phyloP scores from a whole-genome alignment of 2,888 invertebrate species.

The Macrosiphum euphorbiae region DNA sequence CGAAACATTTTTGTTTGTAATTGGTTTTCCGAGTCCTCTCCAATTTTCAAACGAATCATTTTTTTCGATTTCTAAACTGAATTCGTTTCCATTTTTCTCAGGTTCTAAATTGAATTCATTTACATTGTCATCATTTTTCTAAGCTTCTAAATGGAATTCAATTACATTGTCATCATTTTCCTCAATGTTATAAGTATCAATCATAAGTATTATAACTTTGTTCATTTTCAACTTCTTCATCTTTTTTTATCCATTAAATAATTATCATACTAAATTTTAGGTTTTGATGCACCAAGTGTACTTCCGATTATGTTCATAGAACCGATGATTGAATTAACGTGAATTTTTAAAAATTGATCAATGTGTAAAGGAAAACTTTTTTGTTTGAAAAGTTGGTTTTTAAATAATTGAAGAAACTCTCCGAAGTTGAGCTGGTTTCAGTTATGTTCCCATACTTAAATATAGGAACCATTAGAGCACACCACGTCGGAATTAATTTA shows the following conservation, averaged over 20 bases:
- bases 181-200: too few species aligned
- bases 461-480: not conserved
- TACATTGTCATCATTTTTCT: too few species aligned
- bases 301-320: not conserved
- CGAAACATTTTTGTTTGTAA: too few species aligned
- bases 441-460: slow-evolving; percentile 30
- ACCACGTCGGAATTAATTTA: too few species aligned
- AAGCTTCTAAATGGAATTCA: too few species aligned
- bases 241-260: not conserved
- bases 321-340: too few species aligned
- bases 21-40: too few species aligned
- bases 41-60: too few species aligned
- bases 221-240: not conserved
- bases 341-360: not conserved
- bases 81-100: too few species aligned
- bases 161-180: too few species aligned
- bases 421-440: not conserved
- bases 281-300: not conserved
- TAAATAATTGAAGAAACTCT: slow-evolving; percentile 53
- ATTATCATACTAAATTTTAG: not conserved
- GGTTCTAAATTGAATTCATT: too few species aligned
- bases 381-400: slow-evolving; percentile 23
- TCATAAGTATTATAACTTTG: not conserved
- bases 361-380: slow-evolving; percentile 10
- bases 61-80: too few species aligned